These are phyloP conservation scores for Ceramica pisi DNA, from an alignment of 2,888 invertebrate genomes.

Conservation along the genomic window DNA sequence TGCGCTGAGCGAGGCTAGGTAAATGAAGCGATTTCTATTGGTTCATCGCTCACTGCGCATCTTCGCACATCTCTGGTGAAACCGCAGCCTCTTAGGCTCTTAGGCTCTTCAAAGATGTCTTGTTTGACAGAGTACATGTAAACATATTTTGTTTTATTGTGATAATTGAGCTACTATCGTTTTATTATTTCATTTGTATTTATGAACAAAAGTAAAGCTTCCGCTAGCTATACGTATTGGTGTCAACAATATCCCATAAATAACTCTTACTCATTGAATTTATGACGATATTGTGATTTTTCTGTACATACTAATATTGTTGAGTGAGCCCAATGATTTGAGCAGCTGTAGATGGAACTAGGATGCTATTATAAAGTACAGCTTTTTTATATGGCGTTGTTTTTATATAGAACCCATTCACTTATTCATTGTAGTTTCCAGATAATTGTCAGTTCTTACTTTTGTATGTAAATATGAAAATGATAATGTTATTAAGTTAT, in stretches of 20 bases:
- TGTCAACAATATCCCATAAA: conserved; percentile 14
- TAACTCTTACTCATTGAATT: conserved; percentile 5
- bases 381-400: conserved; percentile 5
- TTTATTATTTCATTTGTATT: conserved; percentile 61
- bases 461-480: conserved; percentile 74
- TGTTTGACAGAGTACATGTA: conserved; percentile 26
- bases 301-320: conserved; percentile 17
- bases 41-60: too few species aligned
- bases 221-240: not conserved
- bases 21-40: too few species aligned
- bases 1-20: too few species aligned
- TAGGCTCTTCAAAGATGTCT: conserved; percentile 9
- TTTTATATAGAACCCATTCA: not conserved
- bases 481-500: conserved; percentile 64
- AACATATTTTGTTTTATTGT: conserved; percentile 64
- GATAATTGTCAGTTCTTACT: conserved; percentile 47
- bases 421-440: not conserved
- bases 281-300: not conserved
- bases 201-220: conserved; percentile 66
- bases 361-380: not conserved
- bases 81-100: too few species aligned
- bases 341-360: not conserved
- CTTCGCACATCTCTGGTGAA: too few species aligned
- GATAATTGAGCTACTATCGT: conserved; percentile 62
- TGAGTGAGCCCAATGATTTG: conserved; percentile 7